A percentile compares a stretch with the other conserved stretches of the same genome.
These are phyloP conservation scores for Caenorhabditis sp. DNA, from an alignment of 2,888 invertebrate species.

Conservation along the genomic window DNA sequence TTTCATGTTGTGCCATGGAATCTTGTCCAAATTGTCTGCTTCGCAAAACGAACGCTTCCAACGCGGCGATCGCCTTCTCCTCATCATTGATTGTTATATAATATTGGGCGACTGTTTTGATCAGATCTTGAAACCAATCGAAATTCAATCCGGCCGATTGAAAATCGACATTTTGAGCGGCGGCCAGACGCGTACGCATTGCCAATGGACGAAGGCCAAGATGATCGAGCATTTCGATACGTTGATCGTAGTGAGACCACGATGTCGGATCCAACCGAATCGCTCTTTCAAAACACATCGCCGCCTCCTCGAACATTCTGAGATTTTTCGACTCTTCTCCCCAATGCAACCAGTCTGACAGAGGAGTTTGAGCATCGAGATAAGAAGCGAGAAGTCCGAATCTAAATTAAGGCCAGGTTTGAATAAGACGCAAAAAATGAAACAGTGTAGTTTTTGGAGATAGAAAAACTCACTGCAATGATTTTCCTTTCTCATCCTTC, in stretches of 20 bases:
- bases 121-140: constrained; percentile 59
- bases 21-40: constrained; percentile 56
- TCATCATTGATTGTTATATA: constrained; percentile 64
- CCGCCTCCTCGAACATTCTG: constrained; percentile 60
- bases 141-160: constrained; percentile 50
- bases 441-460: background rate
- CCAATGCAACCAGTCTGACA: constrained; percentile 63
- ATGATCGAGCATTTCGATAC: constrained; percentile 60
- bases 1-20: constrained; percentile 49
- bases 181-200: constrained; percentile 63
- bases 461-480: constrained; percentile 37
- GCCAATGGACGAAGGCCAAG: constrained; percentile 50
- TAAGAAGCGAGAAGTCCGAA: constrained; percentile 65
- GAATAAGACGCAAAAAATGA: background rate
- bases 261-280: constrained; percentile 52
- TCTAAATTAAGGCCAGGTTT: constrained; percentile 6
- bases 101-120: constrained; percentile 63
- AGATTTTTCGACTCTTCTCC: constrained; percentile 61
- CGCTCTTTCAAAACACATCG: constrained; percentile 65
- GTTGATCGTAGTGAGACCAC: constrained; percentile 64
- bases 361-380: constrained; percentile 57
- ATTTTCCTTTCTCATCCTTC: constrained; percentile 46
- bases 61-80: constrained; percentile 58
- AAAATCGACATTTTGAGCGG: constrained; percentile 55
- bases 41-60: constrained; percentile 62